A percentile compares a stretch with the other conserved stretches of the same genome.
These are phyloP conservation scores for Hypotaenidia okinawae DNA, from an alignment of 2,797 vertebrate species.

Conservation along the genomic window DNA sequence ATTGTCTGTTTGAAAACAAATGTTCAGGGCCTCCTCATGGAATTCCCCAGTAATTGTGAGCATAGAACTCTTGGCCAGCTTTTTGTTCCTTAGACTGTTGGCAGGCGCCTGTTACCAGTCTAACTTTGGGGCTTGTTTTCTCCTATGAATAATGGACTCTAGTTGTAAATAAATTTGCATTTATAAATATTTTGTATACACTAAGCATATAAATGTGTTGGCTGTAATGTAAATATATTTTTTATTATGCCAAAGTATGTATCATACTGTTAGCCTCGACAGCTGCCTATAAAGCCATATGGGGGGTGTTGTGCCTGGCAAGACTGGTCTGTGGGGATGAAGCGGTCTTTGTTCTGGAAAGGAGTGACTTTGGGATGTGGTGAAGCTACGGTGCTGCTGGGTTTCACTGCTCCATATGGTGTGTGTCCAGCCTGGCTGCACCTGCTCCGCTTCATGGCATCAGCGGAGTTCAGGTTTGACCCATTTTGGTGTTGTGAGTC, in stretches of 20 bases:
- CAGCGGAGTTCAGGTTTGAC: neutral
- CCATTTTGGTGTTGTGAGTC: neutral
- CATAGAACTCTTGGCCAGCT: conserved; percentile 8
- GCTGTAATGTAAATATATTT: conserved; percentile 78
- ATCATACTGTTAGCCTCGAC: conserved; percentile 58
- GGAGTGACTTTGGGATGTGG: neutral
- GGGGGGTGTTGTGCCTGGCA: neutral
- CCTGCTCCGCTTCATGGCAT: neutral
- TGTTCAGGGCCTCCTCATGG: neutral
- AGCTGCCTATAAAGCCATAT: conserved; percentile 62
- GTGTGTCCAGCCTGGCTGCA: neutral
- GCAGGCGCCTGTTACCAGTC: conserved; percentile 23
- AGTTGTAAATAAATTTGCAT: conserved; percentile 79
- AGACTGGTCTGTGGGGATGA: neutral
- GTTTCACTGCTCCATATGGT: neutral
- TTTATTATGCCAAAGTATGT: conserved; percentile 77
- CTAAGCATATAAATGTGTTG: conserved; percentile 65
- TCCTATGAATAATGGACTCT: conserved; percentile 42
- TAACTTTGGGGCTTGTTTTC: conserved; percentile 45
- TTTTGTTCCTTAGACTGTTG: conserved; percentile 64
- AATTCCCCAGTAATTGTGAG: conserved; percentile 25
- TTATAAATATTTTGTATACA: conserved; percentile 84
- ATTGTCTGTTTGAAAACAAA: conserved; percentile 40
- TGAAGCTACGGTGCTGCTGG: neutral
- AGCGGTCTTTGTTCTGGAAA: neutral